Evolutionary conservation across 2,113 vertebrate species (phyloP), one percentile per base, ranked within the genome.

Genomic region (Cephalopterus ornatus): DNA sequence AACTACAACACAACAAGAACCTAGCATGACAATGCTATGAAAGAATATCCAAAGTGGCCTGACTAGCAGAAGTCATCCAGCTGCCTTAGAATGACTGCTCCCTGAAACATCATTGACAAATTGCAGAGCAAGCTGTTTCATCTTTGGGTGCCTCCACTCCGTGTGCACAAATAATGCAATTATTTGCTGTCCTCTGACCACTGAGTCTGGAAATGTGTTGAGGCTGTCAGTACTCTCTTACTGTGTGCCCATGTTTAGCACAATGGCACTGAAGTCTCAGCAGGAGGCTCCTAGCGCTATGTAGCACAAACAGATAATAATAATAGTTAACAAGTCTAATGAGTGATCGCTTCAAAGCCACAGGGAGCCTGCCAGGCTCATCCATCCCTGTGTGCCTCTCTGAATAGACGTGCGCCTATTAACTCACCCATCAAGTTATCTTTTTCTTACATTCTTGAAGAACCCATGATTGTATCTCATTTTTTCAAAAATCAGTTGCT

Each of bases 21-120:
- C 28, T 6, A 72, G 24, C 14, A 61, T 24, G 72, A 42, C 35
- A 68, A 5, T 0, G 0, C 47, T 63, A 24, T n/a, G 66, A 68
- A 74, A 62, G 39, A 55, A 4, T 4, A 33, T 4, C 27, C 47
- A 27, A 8, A 23, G 27, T 41, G 11, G 4, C 9, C 44, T 65
- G 62, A 28, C 18, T 76, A 8, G 24, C 66, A 90, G 78, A 65
- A 76, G 11, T 17, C 8, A 0, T 13, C 35, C 16, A 63, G 32
- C 28, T 81, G 33, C 42, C 55, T 72, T 24, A 46, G 27, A 2
- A 4, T 27, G 26, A 37, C 42, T 58, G 7, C 15, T n/a, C 12
- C 27, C 12, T 62, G 73, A 46, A 58, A 23, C 46, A 71, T 81
- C 59, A 47, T 1, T 49, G 41, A 12, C 9, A 35, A 67, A 70